Evolutionary conservation across 2,113 vertebrate species (phyloP).

Genomic region (Ariopsis seemanni): DNA sequence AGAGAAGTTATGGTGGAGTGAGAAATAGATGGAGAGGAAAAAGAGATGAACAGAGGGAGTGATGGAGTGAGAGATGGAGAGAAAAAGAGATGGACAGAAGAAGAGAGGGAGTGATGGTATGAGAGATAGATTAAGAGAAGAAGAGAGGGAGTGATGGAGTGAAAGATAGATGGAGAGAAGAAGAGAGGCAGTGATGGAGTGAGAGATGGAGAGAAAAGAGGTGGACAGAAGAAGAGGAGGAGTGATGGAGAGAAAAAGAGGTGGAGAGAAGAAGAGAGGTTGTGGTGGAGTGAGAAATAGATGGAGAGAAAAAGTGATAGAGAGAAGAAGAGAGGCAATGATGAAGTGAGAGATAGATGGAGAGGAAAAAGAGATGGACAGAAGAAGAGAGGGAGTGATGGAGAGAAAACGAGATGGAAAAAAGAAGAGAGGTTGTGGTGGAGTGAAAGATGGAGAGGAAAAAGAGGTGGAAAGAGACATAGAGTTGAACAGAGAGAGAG

Average conservation of each 20-base stretch:
- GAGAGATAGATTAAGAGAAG: background rate
- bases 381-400: background rate
- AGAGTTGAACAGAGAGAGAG: background rate
- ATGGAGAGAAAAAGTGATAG: background rate
- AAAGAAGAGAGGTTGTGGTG: background rate
- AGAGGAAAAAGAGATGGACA: background rate
- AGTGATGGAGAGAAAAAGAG: background rate
- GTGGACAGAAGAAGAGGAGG: slow-evolving; percentile 11
- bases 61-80: no score
- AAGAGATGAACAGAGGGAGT: no score
- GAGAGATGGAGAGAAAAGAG: background rate
- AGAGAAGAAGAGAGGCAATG: background rate
- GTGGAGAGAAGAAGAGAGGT: background rate
- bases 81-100: background rate
- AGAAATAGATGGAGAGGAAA: no score
- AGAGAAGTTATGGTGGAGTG: no score
- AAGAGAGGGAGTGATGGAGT: background rate
- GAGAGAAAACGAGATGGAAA: background rate
- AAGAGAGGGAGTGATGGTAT: background rate
- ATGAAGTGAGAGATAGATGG: background rate
- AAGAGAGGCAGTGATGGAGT: background rate
- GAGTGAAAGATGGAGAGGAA: background rate
- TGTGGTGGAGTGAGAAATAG: background rate
- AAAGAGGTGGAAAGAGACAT: background rate
- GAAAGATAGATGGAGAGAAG: background rate